These are phyloP conservation scores for Actenoides hombroni DNA, from an alignment of 2,113 vertebrate genomes.

Conservation along the genomic window DNA sequence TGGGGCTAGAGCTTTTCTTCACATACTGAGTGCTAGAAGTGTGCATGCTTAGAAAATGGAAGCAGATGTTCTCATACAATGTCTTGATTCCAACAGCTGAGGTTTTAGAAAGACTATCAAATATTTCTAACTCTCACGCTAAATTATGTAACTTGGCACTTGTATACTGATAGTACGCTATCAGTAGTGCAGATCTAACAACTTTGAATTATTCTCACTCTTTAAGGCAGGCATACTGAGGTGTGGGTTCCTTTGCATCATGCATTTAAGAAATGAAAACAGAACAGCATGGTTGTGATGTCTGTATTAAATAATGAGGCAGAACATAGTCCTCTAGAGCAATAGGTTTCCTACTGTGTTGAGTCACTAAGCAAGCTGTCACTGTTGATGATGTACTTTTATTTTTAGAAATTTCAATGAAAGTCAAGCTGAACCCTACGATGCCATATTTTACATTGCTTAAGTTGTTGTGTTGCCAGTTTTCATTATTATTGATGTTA, in stretches of 20 bases:
- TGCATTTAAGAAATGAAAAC: constrained; percentile 44
- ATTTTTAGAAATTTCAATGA: constrained; percentile 72
- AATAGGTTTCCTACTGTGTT: constrained; percentile 59
- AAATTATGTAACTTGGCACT: constrained; percentile 35
- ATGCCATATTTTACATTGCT: constrained; percentile 62
- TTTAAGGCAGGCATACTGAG: constrained; percentile 29
- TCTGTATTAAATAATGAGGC: constrained; percentile 66
- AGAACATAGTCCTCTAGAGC: constrained; percentile 63
- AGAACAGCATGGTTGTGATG: constrained; percentile 57
- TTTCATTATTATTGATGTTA: constrained; percentile 79
- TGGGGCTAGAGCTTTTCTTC: neutral
- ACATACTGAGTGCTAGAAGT: neutral
- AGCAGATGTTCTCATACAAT: constrained; percentile 35
- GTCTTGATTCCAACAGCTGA: constrained; percentile 45
- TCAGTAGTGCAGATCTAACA: constrained; percentile 33
- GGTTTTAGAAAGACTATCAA: constrained; percentile 34
- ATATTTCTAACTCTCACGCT: constrained; percentile 25
- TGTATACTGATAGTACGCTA: neutral
- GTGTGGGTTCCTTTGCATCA: constrained; percentile 57
- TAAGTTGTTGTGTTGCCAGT: constrained; percentile 66
- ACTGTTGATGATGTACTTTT: constrained; percentile 60
- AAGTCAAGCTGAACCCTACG: constrained; percentile 55
- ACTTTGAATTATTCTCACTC: constrained; percentile 48
- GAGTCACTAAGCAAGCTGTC: constrained; percentile 65
- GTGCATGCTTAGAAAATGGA: neutral